These are phyloP conservation scores for Sinocyclocheilus grahami DNA, from an alignment of 2,113 vertebrate species.

Conservation along the genomic window DNA sequence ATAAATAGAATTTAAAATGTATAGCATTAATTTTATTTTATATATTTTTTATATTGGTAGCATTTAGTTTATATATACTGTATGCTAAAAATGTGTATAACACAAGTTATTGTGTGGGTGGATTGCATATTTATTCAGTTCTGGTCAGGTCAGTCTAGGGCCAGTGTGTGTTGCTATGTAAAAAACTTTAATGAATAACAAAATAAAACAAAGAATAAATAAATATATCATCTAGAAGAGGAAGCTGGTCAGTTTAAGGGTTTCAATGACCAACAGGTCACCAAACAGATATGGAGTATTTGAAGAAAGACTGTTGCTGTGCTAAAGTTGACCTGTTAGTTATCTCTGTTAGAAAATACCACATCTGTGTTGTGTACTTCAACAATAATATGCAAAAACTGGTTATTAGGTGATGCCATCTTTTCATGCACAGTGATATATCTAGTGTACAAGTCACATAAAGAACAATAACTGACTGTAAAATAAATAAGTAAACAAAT, in stretches of 20 bases:
- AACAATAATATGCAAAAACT: background rate
- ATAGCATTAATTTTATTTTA: too few relatives aligned
- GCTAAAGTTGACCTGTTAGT: background rate
- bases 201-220: background rate
- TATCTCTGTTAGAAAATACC: background rate
- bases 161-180: background rate
- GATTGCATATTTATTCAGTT: slow-evolving; percentile 2
- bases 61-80: too few relatives aligned
- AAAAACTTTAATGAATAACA: background rate
- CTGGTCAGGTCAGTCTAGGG: background rate
- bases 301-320: background rate
- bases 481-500: slow-evolving; percentile 11
- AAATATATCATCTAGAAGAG: background rate
- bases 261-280: background rate
- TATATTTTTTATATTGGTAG: too few relatives aligned
- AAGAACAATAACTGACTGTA: background rate
- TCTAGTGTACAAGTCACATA: background rate
- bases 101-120: slow-evolving; percentile 8
- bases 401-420: background rate
- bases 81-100: background rate
- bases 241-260: background rate
- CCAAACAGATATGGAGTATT: background rate
- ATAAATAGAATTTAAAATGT: too few relatives aligned
- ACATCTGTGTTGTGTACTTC: background rate
- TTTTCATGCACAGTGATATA: background rate